Percentiles rank a stretch among this genome's conserved stretches.
Evolutionary conservation across 2,797 vertebrate genomes (phyloP).

Genomic region (Lemur catta): DNA sequence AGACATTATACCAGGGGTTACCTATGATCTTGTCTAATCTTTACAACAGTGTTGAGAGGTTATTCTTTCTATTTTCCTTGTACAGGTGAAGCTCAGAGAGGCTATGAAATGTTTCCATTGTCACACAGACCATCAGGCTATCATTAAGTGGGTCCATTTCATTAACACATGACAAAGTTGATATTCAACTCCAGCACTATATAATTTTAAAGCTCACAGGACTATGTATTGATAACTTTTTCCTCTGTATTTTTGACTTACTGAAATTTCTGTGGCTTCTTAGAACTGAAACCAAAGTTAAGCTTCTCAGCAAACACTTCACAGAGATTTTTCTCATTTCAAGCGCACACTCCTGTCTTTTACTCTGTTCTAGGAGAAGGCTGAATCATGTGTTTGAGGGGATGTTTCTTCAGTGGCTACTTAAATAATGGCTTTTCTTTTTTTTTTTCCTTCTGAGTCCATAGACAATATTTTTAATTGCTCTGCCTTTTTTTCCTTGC

Average conservation of each 20-base stretch:
- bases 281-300: conserved; percentile 32
- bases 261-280: conserved; percentile 35
- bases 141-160: background rate
- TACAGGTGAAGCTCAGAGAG: background rate
- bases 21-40: background rate
- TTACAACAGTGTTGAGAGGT: background rate
- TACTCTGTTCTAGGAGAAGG: conserved; percentile 31
- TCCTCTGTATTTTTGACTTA: background rate
- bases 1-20: background rate
- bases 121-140: background rate
- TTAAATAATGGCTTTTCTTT: conserved; percentile 32
- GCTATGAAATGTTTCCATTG: background rate
- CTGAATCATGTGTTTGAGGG: conserved; percentile 31
- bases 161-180: background rate
- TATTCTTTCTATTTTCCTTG: background rate
- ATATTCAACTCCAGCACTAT: background rate
- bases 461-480: conserved; percentile 58
- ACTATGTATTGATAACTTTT: conserved; percentile 5
- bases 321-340: background rate
- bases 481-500: background rate
- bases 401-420: conserved; percentile 43
- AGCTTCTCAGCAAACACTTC: background rate
- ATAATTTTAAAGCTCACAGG: background rate
- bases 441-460: background rate
- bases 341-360: background rate